A percentile compares a stretch with the other conserved stretches of the same genome.
These are phyloP conservation scores for Heliconius erato DNA, from an alignment of 2,888 invertebrate species.

Conservation along the genomic window DNA sequence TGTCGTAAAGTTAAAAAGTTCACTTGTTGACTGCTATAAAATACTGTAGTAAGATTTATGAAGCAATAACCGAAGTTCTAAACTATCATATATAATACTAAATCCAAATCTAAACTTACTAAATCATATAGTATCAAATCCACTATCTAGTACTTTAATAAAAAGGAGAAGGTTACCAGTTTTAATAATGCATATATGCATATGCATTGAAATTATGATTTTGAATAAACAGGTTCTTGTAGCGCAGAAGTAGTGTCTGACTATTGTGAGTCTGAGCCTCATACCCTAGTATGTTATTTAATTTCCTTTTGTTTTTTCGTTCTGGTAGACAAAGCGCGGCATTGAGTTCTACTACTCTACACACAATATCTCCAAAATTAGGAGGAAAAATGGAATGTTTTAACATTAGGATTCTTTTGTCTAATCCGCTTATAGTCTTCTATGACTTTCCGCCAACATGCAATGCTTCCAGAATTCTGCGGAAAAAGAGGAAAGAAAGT, in stretches of 20 bases:
- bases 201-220: not conserved
- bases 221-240: not conserved
- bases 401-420: no score
- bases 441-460: no score
- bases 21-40: slow-evolving; percentile 36
- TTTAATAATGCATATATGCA: not conserved
- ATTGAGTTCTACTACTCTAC: no score
- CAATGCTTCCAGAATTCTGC: no score
- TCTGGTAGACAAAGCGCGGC: no score
- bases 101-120: not conserved
- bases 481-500: no score
- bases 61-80: not conserved
- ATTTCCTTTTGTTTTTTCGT: no score
- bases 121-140: not conserved
- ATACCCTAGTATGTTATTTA: no score
- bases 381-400: no score
- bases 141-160: not conserved
- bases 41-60: not conserved
- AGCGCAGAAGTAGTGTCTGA: not conserved
- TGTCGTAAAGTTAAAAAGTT: slow-evolving; percentile 37
- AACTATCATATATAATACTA: not conserved
- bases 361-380: no score
- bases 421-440: no score
- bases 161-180: not conserved
- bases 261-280: not conserved